Evolutionary conservation across 2,797 vertebrate species (phyloP).

Genomic region (Chelmon rostratus): DNA sequence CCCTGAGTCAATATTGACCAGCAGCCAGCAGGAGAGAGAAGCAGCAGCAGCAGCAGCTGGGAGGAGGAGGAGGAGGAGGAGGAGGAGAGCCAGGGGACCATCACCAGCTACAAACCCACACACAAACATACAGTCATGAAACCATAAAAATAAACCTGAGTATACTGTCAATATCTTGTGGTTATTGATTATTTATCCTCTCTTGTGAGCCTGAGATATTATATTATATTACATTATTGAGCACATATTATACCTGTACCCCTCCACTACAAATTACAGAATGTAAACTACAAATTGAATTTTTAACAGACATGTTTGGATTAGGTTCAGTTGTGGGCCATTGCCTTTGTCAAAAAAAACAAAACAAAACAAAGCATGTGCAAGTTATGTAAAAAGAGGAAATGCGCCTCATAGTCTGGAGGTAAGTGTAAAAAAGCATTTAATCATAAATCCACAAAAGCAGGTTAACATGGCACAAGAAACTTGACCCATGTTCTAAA

Average conservation of each 20-base stretch:
- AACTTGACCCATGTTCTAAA: neutral
- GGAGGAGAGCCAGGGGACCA: constrained; percentile 1
- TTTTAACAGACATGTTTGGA: neutral
- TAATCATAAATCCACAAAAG: constrained; percentile 4
- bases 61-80: neutral
- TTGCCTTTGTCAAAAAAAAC: neutral
- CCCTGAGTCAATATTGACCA: constrained; percentile 86
- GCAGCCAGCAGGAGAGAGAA: constrained; percentile 57
- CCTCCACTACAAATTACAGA: neutral
- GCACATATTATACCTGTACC: neutral
- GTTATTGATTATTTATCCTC: neutral
- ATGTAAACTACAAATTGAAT: neutral
- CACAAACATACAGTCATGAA: constrained; percentile 6
- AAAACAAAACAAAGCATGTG: no score
- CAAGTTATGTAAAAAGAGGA: no score
- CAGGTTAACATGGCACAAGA: neutral
- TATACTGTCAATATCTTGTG: neutral
- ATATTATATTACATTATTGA: neutral
- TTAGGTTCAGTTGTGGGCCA: neutral
- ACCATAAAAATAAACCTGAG: neutral
- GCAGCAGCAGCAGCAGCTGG: constrained; percentile 59
- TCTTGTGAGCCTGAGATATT: neutral
- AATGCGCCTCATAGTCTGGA: neutral
- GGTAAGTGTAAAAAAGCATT: constrained; percentile 1
- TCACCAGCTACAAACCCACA: constrained; percentile 6